phyloP scores from a whole-genome alignment of 64 coral and sea anemone species.

The Actinia tenebrosa region DNA sequence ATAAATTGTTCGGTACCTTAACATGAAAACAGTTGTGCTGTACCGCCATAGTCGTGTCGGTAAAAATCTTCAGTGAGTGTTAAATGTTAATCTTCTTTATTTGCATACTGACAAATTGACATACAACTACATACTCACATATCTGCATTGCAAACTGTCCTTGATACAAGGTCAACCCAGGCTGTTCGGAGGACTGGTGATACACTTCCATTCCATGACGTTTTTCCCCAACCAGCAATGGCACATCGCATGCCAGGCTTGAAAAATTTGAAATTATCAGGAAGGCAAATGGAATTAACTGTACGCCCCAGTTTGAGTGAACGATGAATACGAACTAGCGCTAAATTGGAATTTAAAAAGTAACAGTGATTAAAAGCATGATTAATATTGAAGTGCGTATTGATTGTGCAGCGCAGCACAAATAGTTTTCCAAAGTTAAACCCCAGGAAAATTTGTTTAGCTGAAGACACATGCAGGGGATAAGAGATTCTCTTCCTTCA shows the following conservation, averaged over 20 bases:
- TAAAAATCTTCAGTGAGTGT: too few relatives aligned
- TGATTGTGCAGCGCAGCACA: too few relatives aligned
- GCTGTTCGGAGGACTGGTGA: constrained; percentile 64
- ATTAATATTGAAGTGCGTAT: too few relatives aligned
- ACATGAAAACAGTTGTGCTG: too few relatives aligned
- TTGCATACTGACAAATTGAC: too few relatives aligned
- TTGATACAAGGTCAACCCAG: constrained; percentile 78
- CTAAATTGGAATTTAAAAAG: constrained; percentile 23
- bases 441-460: not conserved
- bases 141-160: constrained; percentile 62
- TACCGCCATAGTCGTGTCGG: too few relatives aligned
- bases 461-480: too few relatives aligned
- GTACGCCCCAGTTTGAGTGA: constrained; percentile 40
- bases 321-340: constrained; percentile 60
- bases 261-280: constrained; percentile 47
- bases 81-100: too few relatives aligned
- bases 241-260: constrained; percentile 72
- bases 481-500: too few relatives aligned
- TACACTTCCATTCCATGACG: constrained; percentile 58
- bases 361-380: too few relatives aligned
- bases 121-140: constrained; percentile 34
- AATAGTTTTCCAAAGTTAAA: not conserved
- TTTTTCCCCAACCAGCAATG: constrained; percentile 95
- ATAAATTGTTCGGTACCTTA: too few relatives aligned
- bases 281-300: constrained; percentile 67